Evolutionary conservation across 2,797 vertebrate genomes (phyloP).

Genomic region (Bryconaethiops microstoma): DNA sequence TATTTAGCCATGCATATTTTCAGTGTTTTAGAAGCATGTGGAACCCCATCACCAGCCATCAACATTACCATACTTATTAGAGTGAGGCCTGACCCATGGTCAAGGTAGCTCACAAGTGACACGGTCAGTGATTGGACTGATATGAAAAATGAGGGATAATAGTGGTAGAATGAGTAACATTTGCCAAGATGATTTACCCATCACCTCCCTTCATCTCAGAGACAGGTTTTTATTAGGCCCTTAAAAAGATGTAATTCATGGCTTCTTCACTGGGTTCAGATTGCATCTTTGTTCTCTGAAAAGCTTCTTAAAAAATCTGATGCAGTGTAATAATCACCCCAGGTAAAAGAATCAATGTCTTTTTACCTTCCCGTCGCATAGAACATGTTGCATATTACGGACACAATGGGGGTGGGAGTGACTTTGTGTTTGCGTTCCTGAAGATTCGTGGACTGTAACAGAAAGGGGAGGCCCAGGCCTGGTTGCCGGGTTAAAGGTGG

Average conservation of each 20-base stretch:
- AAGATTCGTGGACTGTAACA: slow-evolving; percentile 84
- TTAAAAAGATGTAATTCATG: background rate
- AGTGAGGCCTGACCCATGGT: background rate
- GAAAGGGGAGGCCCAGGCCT: slow-evolving; percentile 76
- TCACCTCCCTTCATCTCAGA: background rate
- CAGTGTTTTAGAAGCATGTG: too few relatives aligned
- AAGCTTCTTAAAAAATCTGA: slow-evolving; percentile 79
- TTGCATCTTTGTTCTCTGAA: background rate
- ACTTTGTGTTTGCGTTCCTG: slow-evolving; percentile 82
- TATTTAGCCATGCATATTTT: too few relatives aligned
- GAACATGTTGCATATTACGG: slow-evolving; percentile 88
- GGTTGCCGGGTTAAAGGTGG: slow-evolving; percentile 62
- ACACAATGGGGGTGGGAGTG: slow-evolving; percentile 79
- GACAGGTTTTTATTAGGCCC: background rate
- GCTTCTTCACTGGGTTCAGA: background rate
- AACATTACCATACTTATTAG: background rate
- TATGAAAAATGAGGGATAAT: background rate
- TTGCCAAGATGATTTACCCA: background rate
- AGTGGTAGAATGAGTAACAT: background rate
- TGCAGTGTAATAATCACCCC: slow-evolving; percentile 84
- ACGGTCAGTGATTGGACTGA: background rate
- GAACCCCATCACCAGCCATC: too few relatives aligned
- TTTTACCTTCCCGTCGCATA: slow-evolving; percentile 79
- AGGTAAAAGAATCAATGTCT: slow-evolving; percentile 83
- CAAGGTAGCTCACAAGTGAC: background rate